Conservation (phyloP, 2,113 vertebrate species). For the Microtus pennsylvanicus region DNA sequence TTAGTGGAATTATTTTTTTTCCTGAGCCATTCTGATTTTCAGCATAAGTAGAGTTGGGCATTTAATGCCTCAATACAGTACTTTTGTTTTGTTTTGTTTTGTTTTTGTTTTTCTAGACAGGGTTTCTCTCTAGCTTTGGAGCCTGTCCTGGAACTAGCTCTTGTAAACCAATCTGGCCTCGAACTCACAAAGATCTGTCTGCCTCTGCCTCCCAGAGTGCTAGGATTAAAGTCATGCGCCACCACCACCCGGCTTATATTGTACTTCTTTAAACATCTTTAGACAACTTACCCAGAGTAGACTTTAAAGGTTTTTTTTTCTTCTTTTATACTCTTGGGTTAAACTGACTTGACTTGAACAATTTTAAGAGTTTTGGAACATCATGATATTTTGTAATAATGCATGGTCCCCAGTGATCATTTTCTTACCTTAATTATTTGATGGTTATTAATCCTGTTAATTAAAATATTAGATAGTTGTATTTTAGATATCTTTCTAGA, state of each 20-base stretch:
- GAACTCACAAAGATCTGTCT: too few relatives aligned
- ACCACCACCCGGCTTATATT: too few relatives aligned
- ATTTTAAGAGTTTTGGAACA: slow-evolving; percentile 43
- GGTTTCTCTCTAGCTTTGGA: too few relatives aligned
- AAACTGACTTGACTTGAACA: neutral
- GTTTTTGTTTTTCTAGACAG: too few relatives aligned
- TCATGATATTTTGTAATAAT: slow-evolving; percentile 27
- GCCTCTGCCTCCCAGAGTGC: too few relatives aligned
- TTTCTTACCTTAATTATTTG: slow-evolving; percentile 2
- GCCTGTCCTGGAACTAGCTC: too few relatives aligned
- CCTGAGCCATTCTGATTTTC: neutral
- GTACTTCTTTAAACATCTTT: neutral
- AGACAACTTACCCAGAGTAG: neutral
- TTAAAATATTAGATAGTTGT: slow-evolving; percentile 9
- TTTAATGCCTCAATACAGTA: neutral
- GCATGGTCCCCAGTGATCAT: neutral
- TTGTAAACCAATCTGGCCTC: too few relatives aligned
- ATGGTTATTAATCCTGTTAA: neutral
- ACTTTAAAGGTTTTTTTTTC: neutral
- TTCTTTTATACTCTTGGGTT: neutral
- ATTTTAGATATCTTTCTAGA: slow-evolving; percentile 31
- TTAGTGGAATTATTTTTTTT: slow-evolving; percentile 41
- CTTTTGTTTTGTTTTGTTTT: too few relatives aligned
- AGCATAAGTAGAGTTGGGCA: neutral
- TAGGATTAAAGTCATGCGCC: too few relatives aligned